Base-by-base conservation (phyloP, 2,888 invertebrate genomes). In the Conops quadrifasciatus region DNA sequence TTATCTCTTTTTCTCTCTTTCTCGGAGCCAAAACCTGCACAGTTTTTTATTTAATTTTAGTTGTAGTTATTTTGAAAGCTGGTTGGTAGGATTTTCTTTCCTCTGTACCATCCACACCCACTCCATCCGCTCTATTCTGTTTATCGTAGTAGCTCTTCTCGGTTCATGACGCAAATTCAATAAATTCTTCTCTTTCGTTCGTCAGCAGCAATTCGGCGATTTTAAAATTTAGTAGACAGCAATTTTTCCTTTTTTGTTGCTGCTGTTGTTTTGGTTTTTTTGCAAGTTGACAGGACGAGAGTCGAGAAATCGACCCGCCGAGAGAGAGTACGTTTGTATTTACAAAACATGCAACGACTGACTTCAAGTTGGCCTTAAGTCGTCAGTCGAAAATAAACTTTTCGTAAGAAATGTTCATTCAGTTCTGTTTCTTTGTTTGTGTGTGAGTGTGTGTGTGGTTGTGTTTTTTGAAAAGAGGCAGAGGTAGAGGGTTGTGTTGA, bases 31-130 rank as follows among this genome's bases (percentile, higher is more conserved):
- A 36, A 36, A 36, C 26, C 47, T 30, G 1, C 19, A 43, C 45
- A 43, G 2, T 1, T 56, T 49, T 24, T 67, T 75, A 21, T 69
- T 64, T 58, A 13, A 30, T 72, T 71, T 56, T 59, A 2, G 15
- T 24, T 58, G n/a, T 26, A 49, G 64, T 45, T 47, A 64, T 72
- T 62, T 62, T 13, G 45, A 62, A 66, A 21, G 68, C 66, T 71
- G 69, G 63, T 71, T 67, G 67, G 36, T 7, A 36, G 36, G 36
- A 36, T 49, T 43, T 64, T 65, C 58, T 70, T 72, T 66, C 64
- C 66, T 69, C 9, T 71, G 70, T 51, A 59, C 69, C 36, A 36
- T 36, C 47, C 67, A 70, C 36, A 36, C n/a, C n/a, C n/a, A n/a
- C n/a, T n/a, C n/a, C n/a, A n/a, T n/a, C n/a, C n/a, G 9, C 9